These are phyloP conservation scores for Clarias magur DNA, from an alignment of 2,113 vertebrate genomes.

Conservation along the genomic window DNA sequence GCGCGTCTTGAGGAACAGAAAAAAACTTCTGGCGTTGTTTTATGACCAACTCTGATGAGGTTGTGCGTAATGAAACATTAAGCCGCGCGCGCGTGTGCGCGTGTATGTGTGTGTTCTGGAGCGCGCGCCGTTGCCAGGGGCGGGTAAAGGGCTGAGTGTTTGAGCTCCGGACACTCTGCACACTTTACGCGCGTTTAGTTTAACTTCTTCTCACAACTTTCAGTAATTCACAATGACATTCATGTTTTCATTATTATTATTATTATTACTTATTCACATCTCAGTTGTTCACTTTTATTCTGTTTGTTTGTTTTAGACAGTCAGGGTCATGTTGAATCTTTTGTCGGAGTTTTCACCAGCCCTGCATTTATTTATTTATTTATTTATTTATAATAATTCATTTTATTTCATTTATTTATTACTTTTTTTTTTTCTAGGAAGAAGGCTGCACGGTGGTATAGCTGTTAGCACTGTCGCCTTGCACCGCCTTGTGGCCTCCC, in stretches of 20 bases:
- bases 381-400: too few species aligned
- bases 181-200: constrained; percentile 28
- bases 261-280: neutral
- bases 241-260: too few species aligned
- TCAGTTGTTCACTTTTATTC: neutral
- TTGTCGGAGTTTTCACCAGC: neutral
- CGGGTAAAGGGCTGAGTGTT: constrained; percentile 28
- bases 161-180: constrained; percentile 7
- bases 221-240: neutral
- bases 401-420: too few species aligned
- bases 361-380: neutral
- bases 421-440: neutral
- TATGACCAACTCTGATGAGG: neutral
- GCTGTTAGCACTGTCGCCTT: too few species aligned
- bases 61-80: neutral
- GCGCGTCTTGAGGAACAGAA: neutral
- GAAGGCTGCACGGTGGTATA: neutral
- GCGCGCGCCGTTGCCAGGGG: constrained; percentile 49
- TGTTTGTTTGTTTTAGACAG: neutral
- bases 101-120: constrained; percentile 21
- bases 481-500: too few species aligned
- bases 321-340: neutral
- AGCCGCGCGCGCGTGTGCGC: constrained; percentile 6
- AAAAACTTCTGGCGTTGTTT: neutral
- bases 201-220: neutral